phyloP scores from a whole-genome alignment of 2,113 vertebrate species.

The Psilopogon haemacephalus region DNA sequence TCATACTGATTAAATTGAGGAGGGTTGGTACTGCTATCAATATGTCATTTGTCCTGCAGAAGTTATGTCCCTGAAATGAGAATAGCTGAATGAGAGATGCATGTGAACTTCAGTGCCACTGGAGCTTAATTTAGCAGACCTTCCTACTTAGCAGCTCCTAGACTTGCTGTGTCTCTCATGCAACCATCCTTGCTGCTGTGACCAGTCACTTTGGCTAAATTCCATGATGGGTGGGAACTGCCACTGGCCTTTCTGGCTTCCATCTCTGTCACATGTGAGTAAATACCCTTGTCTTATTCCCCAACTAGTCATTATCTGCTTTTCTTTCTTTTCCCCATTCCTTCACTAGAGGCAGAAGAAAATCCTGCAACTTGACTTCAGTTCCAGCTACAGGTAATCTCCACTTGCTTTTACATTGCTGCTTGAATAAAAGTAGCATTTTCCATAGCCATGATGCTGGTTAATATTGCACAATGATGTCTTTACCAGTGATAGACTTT shows the following conservation, averaged over 20 bases:
- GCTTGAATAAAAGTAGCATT: neutral
- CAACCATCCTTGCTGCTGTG: neutral
- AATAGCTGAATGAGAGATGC: neutral
- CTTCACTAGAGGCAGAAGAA: neutral
- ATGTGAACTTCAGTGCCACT: neutral
- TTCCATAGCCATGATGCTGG: neutral
- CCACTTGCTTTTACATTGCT: neutral
- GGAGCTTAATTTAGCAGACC: neutral
- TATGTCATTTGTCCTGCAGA: neutral
- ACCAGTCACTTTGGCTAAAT: neutral
- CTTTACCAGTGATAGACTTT: neutral
- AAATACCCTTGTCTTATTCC: neutral
- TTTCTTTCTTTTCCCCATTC: neutral
- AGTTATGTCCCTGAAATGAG: neutral
- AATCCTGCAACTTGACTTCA: neutral
- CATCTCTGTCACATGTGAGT: neutral
- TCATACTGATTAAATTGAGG: neutral
- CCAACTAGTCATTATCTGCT: neutral
- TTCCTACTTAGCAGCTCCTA: neutral
- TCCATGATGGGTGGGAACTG: neutral
- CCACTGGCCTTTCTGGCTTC: neutral
- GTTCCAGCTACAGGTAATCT: neutral
- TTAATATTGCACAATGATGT: neutral
- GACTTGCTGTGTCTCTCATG: neutral
- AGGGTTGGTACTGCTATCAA: neutral